Conservation (phyloP, 2,888 invertebrate species). For the Scrobipalpa atriplicella region DNA sequence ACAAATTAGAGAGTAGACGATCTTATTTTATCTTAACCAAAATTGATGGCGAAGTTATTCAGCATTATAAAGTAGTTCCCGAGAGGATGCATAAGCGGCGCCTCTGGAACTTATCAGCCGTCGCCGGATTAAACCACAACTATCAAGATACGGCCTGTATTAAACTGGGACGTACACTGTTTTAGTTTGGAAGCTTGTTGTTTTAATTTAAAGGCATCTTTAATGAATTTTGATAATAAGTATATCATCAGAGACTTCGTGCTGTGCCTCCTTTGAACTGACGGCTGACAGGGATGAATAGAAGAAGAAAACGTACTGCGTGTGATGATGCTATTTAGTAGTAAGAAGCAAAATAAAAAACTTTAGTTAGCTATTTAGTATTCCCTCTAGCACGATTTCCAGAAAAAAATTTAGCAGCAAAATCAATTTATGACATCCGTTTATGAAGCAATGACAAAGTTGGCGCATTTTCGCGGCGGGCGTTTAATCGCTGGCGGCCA, state of each 20-base stretch:
- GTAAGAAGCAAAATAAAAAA: no score
- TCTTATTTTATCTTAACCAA: constrained; percentile 6
- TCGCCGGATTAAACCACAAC: neutral
- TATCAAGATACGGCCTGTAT: neutral
- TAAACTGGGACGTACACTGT: neutral
- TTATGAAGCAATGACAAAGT: neutral
- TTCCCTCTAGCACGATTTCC: constrained; percentile 4
- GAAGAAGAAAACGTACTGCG: no score
- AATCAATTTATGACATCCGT: neutral
- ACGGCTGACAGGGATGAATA: no score
- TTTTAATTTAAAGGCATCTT: no score
- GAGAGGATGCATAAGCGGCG: neutral
- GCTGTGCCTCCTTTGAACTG: no score
- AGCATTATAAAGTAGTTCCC: constrained; percentile 6
- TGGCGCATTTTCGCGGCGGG: neutral
- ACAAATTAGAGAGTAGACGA: neutral
- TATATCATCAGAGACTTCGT: no score
- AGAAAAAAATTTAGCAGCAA: neutral
- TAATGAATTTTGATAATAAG: no score
- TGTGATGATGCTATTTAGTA: no score
- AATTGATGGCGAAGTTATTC: constrained; percentile 1
- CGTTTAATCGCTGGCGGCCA: constrained; percentile 13
- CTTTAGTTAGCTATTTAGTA: neutral
- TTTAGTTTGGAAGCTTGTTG: neutral
- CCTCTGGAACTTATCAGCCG: constrained; percentile 11